Percentiles rank a stretch among this genome's conserved stretches.
Evolutionary conservation across 2,113 vertebrate species (phyloP).

Genomic region (Nansenia antarctica): DNA sequence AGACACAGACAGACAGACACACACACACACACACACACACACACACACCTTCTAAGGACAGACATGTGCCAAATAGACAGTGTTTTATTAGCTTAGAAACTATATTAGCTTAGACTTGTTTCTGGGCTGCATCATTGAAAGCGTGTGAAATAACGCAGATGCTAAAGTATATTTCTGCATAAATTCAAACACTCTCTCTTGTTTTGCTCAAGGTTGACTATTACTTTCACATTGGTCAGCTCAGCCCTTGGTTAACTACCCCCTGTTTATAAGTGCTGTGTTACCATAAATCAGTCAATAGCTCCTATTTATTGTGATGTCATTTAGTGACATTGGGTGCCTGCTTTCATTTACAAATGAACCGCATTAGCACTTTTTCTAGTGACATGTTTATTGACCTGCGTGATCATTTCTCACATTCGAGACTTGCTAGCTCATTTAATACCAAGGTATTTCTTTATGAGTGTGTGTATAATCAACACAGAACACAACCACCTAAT

Average conservation of each 20-base stretch:
- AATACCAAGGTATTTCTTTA: conserved; percentile 56
- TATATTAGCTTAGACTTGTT: not conserved
- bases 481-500: conserved; percentile 50
- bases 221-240: not conserved
- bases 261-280: conserved; percentile 17
- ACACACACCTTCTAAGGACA: conserved; percentile 14
- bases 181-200: not conserved
- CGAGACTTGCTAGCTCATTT: conserved; percentile 45
- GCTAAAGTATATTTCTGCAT: conserved; percentile 1
- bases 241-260: not conserved
- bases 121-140: not conserved
- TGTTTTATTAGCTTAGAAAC: conserved; percentile 29
- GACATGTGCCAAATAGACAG: conserved; percentile 9
- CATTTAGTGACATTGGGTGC: conserved; percentile 26
- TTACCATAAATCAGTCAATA: conserved; percentile 46
- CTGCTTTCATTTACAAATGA: conserved; percentile 51
- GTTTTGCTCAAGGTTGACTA: not conserved
- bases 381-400: conserved; percentile 70
- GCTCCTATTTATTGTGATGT: conserved; percentile 31
- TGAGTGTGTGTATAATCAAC: conserved; percentile 61
- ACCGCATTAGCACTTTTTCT: conserved; percentile 62
- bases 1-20: conserved; percentile 1
- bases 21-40: conserved; percentile 3
- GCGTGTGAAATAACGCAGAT: not conserved
- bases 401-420: conserved; percentile 54